Evolutionary conservation across 2,797 vertebrate species (phyloP), one percentile per base, ranked within the genome.

Genomic region (Fringilla coelebs): DNA sequence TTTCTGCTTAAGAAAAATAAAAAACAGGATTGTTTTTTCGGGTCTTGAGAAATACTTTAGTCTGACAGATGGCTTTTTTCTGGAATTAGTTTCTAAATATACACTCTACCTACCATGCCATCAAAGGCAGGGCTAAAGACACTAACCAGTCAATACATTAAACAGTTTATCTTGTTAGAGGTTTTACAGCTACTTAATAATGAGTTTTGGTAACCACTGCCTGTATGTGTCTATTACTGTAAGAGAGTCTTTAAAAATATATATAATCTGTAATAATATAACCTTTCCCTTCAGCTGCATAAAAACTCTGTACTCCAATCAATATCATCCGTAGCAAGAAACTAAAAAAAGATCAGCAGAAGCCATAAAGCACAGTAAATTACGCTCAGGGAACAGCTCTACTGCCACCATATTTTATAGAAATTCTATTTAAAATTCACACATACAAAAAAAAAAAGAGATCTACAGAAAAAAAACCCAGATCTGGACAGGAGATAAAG

Each of bases 31-130:
- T 72, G 79, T 18, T 88, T 88, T 88, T 62, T 57, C 0, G 6
- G 46, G 70, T 88, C 79, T 83, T 75, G 75, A 93, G 77, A 92
- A 92, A 94, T 65, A 57, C 51, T 83, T 92, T 3, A 46, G 58
- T n/a, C 40, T 93, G 73, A 84, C 4, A 24, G 89, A 70, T 68
- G 14, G 3, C 6, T 7, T 89, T 84, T 75, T 91, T 41, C 85
- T 89, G 81, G 72, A 95, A 91, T 89, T 83, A 91, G 82, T 55
- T 91, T 77, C 87, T 86, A 93, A 95, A 88, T 87, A 88, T 81
- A 91, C 6, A 45, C 26, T 70, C 22, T 55, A 91, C 67, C 83
- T 88, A 71, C 62, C 45, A 62, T 1, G 6, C 52, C 67, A 78
- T 63, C 71, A 78, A 86, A 91, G 75, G 77, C 88, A 54, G 58